Conservation (phyloP, 1,140 invertebrate genomes). For the Dendrolimus kikuchii region DNA sequence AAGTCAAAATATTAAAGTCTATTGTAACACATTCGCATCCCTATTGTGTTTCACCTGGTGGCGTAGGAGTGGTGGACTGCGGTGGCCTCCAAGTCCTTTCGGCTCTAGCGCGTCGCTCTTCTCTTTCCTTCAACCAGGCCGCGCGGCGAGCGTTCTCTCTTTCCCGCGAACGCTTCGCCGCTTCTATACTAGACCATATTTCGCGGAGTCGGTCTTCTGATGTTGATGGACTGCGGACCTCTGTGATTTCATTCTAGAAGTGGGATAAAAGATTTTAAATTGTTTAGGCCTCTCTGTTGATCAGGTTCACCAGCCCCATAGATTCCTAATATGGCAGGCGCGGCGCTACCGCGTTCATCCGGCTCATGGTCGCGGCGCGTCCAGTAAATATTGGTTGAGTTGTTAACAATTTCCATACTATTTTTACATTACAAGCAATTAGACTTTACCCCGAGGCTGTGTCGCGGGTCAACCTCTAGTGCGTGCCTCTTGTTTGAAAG, state of each 20-base stretch:
- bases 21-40: not conserved
- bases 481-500: too few relatives aligned
- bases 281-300: too few relatives aligned
- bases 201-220: conserved; percentile 80
- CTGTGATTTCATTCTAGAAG: conserved; percentile 55
- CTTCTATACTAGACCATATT: conserved; percentile 82
- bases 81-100: conserved; percentile 72
- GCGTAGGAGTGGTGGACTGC: conserved; percentile 16
- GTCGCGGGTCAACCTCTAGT: too few relatives aligned
- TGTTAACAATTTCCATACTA: too few relatives aligned
- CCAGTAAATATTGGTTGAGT: too few relatives aligned
- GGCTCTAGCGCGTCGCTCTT: conserved; percentile 75
- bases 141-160: conserved; percentile 76
- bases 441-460: too few relatives aligned
- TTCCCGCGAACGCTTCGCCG: conserved; percentile 79
- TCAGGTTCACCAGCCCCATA: too few relatives aligned
- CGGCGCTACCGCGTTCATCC: too few relatives aligned
- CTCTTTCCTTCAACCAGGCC: conserved; percentile 81
- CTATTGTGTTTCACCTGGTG: conserved; percentile 2
- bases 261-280: conserved; percentile 4
- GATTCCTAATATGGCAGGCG: too few relatives aligned
- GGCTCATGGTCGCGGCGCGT: too few relatives aligned
- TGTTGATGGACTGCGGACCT: conserved; percentile 65
- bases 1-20: not conserved
- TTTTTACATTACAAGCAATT: too few relatives aligned